A percentile compares a stretch with the other conserved stretches of the same genome.
Conservation (phyloP, 92 coral and sea anemone species). For the Zoanthus sociatus region DNA sequence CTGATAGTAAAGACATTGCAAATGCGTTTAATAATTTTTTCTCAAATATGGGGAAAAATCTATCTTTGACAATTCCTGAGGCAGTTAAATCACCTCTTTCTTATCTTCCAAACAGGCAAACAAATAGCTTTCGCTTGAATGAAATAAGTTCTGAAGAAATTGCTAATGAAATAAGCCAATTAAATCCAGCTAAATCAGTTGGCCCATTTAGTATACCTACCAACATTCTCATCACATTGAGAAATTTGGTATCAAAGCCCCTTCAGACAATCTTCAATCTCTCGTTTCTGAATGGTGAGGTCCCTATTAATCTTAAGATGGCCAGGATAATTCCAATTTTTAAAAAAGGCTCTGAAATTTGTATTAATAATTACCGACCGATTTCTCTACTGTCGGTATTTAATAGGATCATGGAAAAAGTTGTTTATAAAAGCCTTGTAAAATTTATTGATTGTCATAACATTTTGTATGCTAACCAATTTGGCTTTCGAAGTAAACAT, state of each 20-base stretch:
- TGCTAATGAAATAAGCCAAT: constrained; percentile 3
- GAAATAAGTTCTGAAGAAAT: constrained; percentile 13
- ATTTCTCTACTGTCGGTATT: too few species aligned
- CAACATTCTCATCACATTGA: constrained; percentile 10
- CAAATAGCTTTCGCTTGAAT: constrained; percentile 18
- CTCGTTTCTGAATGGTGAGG: constrained; percentile 2
- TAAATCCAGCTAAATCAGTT: neutral
- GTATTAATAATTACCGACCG: too few species aligned
- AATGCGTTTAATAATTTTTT: constrained; percentile 48
- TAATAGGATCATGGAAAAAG: too few species aligned
- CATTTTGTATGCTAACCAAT: too few species aligned
- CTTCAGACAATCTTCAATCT: constrained; percentile 10
- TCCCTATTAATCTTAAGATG: constrained; percentile 9
- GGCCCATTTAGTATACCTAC: constrained; percentile 27
- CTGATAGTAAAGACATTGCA: constrained; percentile 46
- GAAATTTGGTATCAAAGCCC: constrained; percentile 30
- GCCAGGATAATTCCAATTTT: constrained; percentile 27
- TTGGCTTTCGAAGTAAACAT: too few species aligned
- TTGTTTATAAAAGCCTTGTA: too few species aligned
- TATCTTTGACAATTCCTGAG: neutral
- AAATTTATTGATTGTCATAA: too few species aligned
- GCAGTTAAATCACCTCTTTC: constrained; percentile 22
- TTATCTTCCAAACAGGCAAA: constrained; percentile 26
- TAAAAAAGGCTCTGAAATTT: constrained; percentile 7
- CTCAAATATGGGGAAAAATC: constrained; percentile 25